Percentiles rank a stretch among this genome's conserved stretches.
Evolutionary conservation across 2,888 invertebrate genomes (phyloP).

Genomic region (Diaprepes abbreviatus): DNA sequence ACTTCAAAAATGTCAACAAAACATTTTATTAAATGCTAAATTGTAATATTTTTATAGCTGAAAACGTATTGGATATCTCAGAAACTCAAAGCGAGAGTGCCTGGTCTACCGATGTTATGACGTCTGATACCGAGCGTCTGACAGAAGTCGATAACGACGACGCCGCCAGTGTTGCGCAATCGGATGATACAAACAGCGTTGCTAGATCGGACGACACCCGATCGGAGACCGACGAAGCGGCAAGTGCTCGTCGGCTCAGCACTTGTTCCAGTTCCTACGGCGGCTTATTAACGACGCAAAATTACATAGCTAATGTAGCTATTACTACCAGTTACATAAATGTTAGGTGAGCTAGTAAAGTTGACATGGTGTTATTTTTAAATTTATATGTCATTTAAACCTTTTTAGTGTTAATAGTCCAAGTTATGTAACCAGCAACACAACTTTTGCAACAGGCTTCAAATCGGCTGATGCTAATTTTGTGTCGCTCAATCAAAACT

Average conservation of each 20-base stretch:
- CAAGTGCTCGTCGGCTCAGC: constrained; percentile 49
- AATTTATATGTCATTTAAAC: no score
- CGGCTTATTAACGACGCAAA: constrained; percentile 3
- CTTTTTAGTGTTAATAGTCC: constrained; percentile 46
- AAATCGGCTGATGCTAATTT: constrained; percentile 37
- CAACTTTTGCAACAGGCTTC: constrained; percentile 10
- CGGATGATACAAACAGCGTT: constrained; percentile 70
- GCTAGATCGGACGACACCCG: constrained; percentile 83
- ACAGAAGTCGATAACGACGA: constrained; percentile 85
- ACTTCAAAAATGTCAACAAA: no score
- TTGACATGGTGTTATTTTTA: no score
- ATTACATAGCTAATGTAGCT: constrained; percentile 38
- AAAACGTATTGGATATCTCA: constrained; percentile 78
- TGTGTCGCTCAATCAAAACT: constrained; percentile 50
- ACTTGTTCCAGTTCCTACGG: constrained; percentile 45
- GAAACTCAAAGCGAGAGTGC: constrained; percentile 96
- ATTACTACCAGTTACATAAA: constrained; percentile 35
- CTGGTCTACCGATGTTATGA: constrained; percentile 97
- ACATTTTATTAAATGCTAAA: no score
- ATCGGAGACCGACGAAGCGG: constrained; percentile 70
- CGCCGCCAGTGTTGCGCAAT: constrained; percentile 74
- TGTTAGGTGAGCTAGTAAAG: constrained; percentile 27
- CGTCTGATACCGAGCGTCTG: constrained; percentile 92
- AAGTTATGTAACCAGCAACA: constrained; percentile 55
- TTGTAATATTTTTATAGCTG: constrained; percentile 31